Conservation (phyloP, 2,888 invertebrate genomes). For the Priocnemis perturbator region DNA sequence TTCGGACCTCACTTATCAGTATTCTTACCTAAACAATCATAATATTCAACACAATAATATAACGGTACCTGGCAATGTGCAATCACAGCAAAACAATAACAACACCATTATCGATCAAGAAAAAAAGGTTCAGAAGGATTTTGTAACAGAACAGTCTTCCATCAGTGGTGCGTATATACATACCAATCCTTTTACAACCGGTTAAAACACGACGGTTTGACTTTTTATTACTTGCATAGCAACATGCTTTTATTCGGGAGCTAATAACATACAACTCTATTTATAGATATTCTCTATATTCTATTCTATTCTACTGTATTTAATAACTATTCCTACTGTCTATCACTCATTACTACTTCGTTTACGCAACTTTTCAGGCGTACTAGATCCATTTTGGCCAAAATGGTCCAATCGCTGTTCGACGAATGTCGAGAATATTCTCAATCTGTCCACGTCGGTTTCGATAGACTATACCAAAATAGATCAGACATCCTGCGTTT, state of each 20-base stretch:
- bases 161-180: constrained; percentile 5
- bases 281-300: too few species aligned
- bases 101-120: constrained; percentile 13
- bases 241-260: neutral
- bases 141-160: constrained; percentile 24
- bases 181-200: neutral
- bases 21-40: constrained; percentile 26
- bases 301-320: too few species aligned
- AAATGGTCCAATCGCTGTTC: constrained; percentile 29
- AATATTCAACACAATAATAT: constrained; percentile 27
- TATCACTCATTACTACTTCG: neutral
- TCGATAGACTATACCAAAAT: constrained; percentile 57
- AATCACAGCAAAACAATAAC: constrained; percentile 26
- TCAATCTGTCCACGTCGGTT: constrained; percentile 49
- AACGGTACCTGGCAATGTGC: constrained; percentile 25
- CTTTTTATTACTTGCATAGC: neutral
- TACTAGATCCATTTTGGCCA: constrained; percentile 45
- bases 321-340: too few species aligned
- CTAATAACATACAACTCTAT: too few species aligned
- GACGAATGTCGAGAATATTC: constrained; percentile 56
- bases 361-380: constrained; percentile 39
- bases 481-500: constrained; percentile 67
- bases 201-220: too few species aligned
- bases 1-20: constrained; percentile 34
- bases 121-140: constrained; percentile 31